These are phyloP conservation scores for Chaenocephalus aceratus DNA, from an alignment of 2,113 vertebrate genomes.

Conservation along the genomic window DNA sequence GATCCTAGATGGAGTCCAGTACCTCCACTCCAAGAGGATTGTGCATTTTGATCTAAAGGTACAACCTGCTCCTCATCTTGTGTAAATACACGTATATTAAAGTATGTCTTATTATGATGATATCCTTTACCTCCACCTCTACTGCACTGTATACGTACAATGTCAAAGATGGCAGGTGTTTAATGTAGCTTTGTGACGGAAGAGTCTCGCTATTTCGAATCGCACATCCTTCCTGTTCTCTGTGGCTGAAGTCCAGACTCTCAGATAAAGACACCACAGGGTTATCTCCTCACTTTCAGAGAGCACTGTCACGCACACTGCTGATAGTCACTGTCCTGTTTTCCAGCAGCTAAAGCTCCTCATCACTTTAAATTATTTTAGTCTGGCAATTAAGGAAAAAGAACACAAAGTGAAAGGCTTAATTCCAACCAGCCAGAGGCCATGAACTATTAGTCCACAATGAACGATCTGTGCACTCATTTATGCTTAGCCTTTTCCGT, in stretches of 20 bases:
- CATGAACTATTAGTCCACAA: slow-evolving; percentile 11
- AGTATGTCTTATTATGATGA: neutral
- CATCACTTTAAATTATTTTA: neutral
- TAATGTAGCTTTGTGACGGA: neutral
- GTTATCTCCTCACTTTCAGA: slow-evolving; percentile 62
- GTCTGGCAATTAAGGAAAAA: slow-evolving; percentile 10
- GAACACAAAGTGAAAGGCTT: neutral
- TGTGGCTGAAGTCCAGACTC: slow-evolving; percentile 47
- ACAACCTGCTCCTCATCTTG: slow-evolving; percentile 10
- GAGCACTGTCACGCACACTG: slow-evolving; percentile 33
- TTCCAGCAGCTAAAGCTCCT: slow-evolving; percentile 24
- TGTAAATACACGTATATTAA: neutral
- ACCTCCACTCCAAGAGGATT: slow-evolving; percentile 94
- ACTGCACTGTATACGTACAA: neutral
- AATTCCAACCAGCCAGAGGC: slow-evolving; percentile 1
- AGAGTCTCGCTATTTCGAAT: slow-evolving; percentile 16
- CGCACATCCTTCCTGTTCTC: slow-evolving; percentile 67
- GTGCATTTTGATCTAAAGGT: slow-evolving; percentile 99
- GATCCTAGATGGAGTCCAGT: slow-evolving; percentile 94
- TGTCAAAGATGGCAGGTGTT: slow-evolving; percentile 22
- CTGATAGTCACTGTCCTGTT: slow-evolving; percentile 61
- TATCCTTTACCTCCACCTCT: neutral
- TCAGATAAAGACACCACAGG: slow-evolving; percentile 53
- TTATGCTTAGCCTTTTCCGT: slow-evolving; percentile 2
- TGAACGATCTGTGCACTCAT: slow-evolving; percentile 6